Base-by-base conservation (phyloP, 2,113 vertebrate species). In the Octodon degus region DNA sequence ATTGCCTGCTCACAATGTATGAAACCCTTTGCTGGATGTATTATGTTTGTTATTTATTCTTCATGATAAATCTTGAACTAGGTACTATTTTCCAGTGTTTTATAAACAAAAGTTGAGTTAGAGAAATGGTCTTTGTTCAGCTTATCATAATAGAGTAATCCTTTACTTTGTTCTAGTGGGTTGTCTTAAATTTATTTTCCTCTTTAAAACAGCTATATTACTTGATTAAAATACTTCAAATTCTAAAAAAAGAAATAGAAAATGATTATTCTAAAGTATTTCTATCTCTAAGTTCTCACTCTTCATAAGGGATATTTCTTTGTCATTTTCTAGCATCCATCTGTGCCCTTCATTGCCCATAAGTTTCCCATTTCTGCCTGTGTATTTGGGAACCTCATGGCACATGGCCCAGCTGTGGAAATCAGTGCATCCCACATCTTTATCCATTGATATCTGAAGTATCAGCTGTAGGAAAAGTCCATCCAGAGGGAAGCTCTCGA, bases 221-320 rank as follows among this genome's bases (percentile, higher is more conserved):
- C 67, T 97, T 97, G 94, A 97, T 98, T 98, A 97, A 97, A 97
- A 93, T 84, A 79, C 93, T 97, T 91, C 85, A 94, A 97, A 92
- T 93, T 94, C 43, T 63, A 74, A 60, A 60, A 60, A 60, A 8
- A 25, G 34, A 74, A 76, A 83, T 67, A 50, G 50, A 83, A 89
- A 84, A 32, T 40, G 5, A 37, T 74, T 58, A 27, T 30, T 62
- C 58, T 22, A 30, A 87, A 87, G 4, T 65, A 65, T 60, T 50
- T 58, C 10, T 43, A 43, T 58, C 60, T 58, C 6, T 47, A 58
- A 47, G 6, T 30, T 20, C 27, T 53, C 16, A 8, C 5, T 25
- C 2, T 43, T 86, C 27, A 19, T 30, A 17, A 67, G 27, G n/a
- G n/a, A 40, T 58, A 43, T 47, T 27, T 87, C 50, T 37, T 80